Percentiles rank a stretch among this genome's conserved stretches.
Conservation (phyloP, 2,888 invertebrate species). For the Oligia fasciuncula region DNA sequence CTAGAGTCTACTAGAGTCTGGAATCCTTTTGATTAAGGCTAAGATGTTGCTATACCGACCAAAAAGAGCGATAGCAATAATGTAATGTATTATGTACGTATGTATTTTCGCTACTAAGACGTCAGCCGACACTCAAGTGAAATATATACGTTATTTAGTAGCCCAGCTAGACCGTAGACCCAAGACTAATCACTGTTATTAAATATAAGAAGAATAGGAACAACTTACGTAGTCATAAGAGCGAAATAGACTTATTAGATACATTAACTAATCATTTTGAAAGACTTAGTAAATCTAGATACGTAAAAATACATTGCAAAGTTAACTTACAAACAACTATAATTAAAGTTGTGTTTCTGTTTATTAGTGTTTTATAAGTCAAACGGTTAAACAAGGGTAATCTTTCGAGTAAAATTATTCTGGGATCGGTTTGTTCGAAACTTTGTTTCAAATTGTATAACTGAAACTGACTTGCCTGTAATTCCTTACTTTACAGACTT, state of each 20-base stretch:
- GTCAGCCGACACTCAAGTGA: constrained; percentile 29
- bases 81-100: constrained; percentile 13
- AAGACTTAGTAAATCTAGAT: constrained; percentile 9
- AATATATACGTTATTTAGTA: constrained; percentile 45
- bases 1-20: not conserved
- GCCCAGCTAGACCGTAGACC: constrained; percentile 16
- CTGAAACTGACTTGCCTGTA: constrained; percentile 17
- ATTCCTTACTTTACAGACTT: constrained; percentile 36
- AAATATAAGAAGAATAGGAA: constrained; percentile 33
- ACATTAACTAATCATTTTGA: not conserved
- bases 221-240: not conserved
- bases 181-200: constrained; percentile 40
- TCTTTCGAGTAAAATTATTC: constrained; percentile 32
- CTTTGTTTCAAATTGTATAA: constrained; percentile 28
- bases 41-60: not conserved
- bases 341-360: constrained; percentile 13
- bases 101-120: constrained; percentile 9
- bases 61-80: constrained; percentile 7
- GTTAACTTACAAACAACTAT: constrained; percentile 6
- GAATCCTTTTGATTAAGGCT: constrained; percentile 14
- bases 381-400: constrained; percentile 12
- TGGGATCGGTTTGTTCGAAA: constrained; percentile 8
- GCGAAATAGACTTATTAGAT: constrained; percentile 20
- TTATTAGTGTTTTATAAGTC: constrained; percentile 20
- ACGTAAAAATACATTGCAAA: constrained; percentile 11